A percentile compares a stretch with the other conserved stretches of the same genome.
Evolutionary conservation across 92 coral and sea anemone species (phyloP).

Genomic region (Epizoanthus scotinus): DNA sequence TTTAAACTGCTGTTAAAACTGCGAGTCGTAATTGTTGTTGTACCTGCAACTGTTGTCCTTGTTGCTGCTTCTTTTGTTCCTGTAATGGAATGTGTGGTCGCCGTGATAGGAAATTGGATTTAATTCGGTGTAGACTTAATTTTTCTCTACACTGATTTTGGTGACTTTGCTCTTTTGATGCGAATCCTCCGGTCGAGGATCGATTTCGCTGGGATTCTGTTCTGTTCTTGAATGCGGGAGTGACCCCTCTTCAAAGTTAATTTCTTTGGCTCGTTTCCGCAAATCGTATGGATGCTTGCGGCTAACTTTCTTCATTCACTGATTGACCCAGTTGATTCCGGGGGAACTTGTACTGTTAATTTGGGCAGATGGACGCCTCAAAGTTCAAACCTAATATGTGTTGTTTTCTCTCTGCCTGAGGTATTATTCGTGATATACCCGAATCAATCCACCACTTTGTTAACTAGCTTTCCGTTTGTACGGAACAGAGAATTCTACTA

Average conservation of each 20-base stretch:
- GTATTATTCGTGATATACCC: no score
- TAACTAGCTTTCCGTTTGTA: no score
- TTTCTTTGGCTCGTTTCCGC: conserved; percentile 2
- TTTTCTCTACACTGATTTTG: no score
- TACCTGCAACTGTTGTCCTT: background rate
- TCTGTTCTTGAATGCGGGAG: background rate
- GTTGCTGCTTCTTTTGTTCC: background rate
- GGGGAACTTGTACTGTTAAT: background rate
- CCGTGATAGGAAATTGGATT: background rate
- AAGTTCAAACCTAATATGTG: no score
- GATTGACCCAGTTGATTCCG: background rate
- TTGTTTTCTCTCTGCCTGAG: no score
- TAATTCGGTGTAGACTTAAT: background rate
- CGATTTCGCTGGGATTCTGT: background rate
- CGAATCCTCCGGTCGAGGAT: no score
- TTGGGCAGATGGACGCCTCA: background rate
- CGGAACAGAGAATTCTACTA: no score
- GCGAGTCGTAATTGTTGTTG: no score
- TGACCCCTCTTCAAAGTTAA: background rate
- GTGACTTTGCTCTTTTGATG: no score
- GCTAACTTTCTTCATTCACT: conserved; percentile 5
- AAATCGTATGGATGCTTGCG: background rate
- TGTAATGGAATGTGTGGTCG: background rate
- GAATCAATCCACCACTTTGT: no score
- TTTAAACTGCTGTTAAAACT: no score